A percentile compares a stretch with the other conserved stretches of the same genome.
These are phyloP conservation scores for Gnathonemus echidnorhynchus DNA, from an alignment of 2,113 vertebrate species.

Conservation along the genomic window DNA sequence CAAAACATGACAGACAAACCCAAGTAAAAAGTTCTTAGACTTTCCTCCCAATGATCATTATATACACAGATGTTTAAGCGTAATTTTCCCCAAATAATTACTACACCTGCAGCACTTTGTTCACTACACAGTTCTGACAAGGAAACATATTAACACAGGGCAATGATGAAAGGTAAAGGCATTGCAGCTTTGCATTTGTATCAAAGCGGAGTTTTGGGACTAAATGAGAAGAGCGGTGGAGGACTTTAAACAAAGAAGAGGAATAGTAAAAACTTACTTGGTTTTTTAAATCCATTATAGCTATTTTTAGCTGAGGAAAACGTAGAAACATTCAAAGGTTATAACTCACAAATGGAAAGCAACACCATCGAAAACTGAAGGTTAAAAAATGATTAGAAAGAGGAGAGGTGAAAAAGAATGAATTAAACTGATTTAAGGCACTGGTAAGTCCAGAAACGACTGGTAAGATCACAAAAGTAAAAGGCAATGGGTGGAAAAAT, in stretches of 20 bases:
- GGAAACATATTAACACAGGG: conserved; percentile 12
- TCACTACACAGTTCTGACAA: neutral
- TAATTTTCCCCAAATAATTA: neutral
- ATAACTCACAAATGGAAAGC: conserved; percentile 35
- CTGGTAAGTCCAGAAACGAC: neutral
- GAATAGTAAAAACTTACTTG: conserved; percentile 65
- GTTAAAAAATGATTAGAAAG: neutral
- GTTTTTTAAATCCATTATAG: conserved; percentile 75
- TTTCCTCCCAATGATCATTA: neutral
- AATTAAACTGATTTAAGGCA: conserved; percentile 28
- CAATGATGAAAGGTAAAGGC: neutral
- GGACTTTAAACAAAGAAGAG: conserved; percentile 30
- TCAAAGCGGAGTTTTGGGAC: conserved; percentile 30
- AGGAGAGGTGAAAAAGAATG: neutral
- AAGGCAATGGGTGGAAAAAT: conserved; percentile 35
- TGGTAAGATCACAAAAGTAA: conserved; percentile 21
- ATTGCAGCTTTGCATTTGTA: neutral
- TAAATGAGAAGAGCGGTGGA: conserved; percentile 17
- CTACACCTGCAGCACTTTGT: neutral
- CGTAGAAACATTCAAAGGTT: conserved; percentile 56
- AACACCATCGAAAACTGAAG: conserved; percentile 33
- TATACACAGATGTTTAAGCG: neutral
- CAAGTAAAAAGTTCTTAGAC: neutral
- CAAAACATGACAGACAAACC: neutral
- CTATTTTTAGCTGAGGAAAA: conserved; percentile 71